These are phyloP conservation scores for human (Homo sapiens) DNA, from an alignment of 2,113 vertebrate genomes.

Conservation along the genomic window GRCh38 chr1:98041001-98041500, in stretches of 20 bases:
- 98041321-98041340: constrained; percentile 62
- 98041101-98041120: neutral
- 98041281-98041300: constrained; percentile 24
- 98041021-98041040: neutral
- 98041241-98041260: neutral
- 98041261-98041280: neutral
- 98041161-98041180: neutral
- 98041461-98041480: neutral
- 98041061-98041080: neutral
- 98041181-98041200: neutral
- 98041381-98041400: constrained; percentile 41
- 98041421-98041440: constrained; percentile 48
- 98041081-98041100: neutral
- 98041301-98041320: neutral
- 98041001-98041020: neutral
- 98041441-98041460: constrained; percentile 5
- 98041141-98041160: constrained; percentile 1
- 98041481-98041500: constrained; percentile 55
- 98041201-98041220: neutral
- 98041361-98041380: constrained; percentile 57
- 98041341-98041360: constrained; percentile 40
- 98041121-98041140: neutral
- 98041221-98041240: neutral
- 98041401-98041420: neutral
- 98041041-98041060: neutral